These are phyloP conservation scores for Apoda limacodes DNA, from an alignment of 2,888 invertebrate species.

Conservation along the genomic window DNA sequence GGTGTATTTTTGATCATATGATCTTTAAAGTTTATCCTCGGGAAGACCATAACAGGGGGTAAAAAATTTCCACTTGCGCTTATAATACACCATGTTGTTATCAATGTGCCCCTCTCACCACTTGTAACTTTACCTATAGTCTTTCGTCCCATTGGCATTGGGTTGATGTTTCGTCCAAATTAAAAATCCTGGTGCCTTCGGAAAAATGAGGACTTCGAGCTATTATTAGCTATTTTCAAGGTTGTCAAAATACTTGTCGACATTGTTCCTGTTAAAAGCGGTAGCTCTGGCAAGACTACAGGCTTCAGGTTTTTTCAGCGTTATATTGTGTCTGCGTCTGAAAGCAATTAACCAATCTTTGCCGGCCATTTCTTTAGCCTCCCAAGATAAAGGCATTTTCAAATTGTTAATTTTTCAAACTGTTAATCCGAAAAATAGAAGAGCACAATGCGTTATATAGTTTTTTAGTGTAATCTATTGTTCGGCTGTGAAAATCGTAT, in stretches of 20 bases:
- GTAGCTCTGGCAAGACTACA: conserved; percentile 9
- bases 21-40: conserved; percentile 5
- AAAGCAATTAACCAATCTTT: conserved; percentile 14
- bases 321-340: conserved; percentile 9
- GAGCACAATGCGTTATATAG: conserved; percentile 15
- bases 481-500: conserved; percentile 9
- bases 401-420: conserved; percentile 15
- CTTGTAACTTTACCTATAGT: conserved; percentile 17
- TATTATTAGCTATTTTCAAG: conserved; percentile 1
- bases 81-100: conserved; percentile 25
- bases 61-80: conserved; percentile 16
- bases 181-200: conserved; percentile 11
- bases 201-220: conserved; percentile 9
- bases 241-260: too few relatives aligned
- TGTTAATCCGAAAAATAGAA: conserved; percentile 16
- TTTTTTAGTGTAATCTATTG: conserved; percentile 14
- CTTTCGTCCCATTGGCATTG: conserved; percentile 11
- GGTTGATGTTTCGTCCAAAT: conserved; percentile 12
- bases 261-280: conserved; percentile 8
- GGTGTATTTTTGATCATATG: conserved; percentile 30
- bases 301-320: conserved; percentile 6
- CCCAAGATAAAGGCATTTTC: conserved; percentile 12
- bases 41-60: conserved; percentile 6
- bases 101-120: conserved; percentile 21
- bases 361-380: conserved; percentile 11